Evolutionary conservation across 2,797 vertebrate genomes (phyloP).

Genomic region (Pantherophis alleghaniensis): DNA sequence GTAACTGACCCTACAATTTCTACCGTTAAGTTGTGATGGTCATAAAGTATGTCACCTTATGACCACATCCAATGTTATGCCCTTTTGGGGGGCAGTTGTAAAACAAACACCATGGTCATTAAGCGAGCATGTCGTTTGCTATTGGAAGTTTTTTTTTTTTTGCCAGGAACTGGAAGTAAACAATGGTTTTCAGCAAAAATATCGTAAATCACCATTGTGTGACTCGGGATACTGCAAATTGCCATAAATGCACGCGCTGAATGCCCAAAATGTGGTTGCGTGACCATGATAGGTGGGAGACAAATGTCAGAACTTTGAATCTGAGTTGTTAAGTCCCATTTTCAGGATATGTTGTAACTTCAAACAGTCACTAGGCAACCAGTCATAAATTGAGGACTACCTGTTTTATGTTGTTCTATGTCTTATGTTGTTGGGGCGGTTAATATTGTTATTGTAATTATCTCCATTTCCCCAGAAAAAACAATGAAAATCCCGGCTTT

Average conservation of each 20-base stretch:
- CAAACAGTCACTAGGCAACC: neutral
- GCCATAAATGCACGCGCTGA: neutral
- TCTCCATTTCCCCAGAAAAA: conserved; percentile 85
- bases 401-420: neutral
- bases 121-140: neutral
- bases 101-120: neutral
- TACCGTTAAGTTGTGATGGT: neutral
- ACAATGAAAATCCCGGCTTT: conserved; percentile 87
- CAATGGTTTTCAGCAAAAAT: neutral
- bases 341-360: neutral
- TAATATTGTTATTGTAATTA: neutral
- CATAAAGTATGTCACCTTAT: neutral
- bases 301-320: neutral
- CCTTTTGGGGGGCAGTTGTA: neutral
- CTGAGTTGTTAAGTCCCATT: neutral
- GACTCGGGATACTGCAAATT: neutral
- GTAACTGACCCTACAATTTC: neutral
- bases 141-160: neutral
- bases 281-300: no score
- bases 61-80: neutral
- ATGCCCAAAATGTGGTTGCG: no score
- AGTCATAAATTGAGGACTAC: neutral
- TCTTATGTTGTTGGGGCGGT: neutral
- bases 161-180: neutral
- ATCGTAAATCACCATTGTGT: neutral